phyloP scores from a whole-genome alignment of 2,113 vertebrate species.

The Benitochromis conjunctus region DNA sequence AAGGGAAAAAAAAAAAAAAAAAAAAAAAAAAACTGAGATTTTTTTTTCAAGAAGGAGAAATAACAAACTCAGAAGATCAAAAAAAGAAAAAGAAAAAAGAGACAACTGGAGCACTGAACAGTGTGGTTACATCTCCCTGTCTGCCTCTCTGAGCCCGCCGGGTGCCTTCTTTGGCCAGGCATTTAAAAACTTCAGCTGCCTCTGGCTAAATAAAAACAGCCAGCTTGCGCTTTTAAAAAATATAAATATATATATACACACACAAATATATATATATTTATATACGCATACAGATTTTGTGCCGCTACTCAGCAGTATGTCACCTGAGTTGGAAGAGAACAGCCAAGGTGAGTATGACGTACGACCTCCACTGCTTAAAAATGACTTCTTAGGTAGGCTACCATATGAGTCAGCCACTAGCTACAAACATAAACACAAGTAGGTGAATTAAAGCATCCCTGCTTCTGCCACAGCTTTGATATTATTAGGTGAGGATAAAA shows the following conservation, averaged over 20 bases:
- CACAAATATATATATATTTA: too few species aligned
- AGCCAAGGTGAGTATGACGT: slow-evolving; percentile 66
- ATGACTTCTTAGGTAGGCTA: not conserved
- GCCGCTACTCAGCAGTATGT: slow-evolving; percentile 55
- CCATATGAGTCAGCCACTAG: not conserved
- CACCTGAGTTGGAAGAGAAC: slow-evolving; percentile 70
- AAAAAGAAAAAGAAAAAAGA: rapidly evolving
- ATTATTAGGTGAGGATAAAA: not conserved
- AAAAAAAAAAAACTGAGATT: not conserved
- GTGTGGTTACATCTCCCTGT: slow-evolving; percentile 24
- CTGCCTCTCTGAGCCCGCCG: slow-evolving; percentile 35
- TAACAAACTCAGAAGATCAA: slow-evolving; percentile 31
- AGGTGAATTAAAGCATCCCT: not conserved
- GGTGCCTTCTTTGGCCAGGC: slow-evolving; percentile 23
- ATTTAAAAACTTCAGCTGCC: slow-evolving; percentile 7
- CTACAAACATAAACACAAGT: not conserved
- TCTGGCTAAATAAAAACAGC: slow-evolving; percentile 4
- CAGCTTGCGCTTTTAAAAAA: not conserved
- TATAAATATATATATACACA: not conserved
- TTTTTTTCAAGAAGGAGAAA: slow-evolving; percentile 31
- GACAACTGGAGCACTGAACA: slow-evolving; percentile 22
- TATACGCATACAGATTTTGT: not conserved
- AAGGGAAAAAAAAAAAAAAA: not conserved
- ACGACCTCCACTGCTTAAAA: not conserved
- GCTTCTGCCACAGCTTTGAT: not conserved